Evolutionary conservation across 2,113 vertebrate genomes (phyloP), one percentile per base, ranked within the genome.

Genomic region (Chiloscyllium plagiosum): DNA sequence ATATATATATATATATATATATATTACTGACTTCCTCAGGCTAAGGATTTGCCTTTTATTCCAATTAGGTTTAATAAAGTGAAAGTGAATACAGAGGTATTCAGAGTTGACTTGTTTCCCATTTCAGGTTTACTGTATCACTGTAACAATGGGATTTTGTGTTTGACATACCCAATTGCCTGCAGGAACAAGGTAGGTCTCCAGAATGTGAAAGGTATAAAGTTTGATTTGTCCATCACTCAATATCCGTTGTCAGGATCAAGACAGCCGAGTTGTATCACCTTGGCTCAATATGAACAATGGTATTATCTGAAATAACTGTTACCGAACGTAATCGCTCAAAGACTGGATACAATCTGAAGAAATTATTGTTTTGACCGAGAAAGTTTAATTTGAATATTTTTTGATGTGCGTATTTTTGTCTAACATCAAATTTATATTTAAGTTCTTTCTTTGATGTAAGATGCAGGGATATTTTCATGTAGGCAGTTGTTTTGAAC

Each of bases 161-260:
- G 61, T 65, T 68, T 93, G 56, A 93, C n/a, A 93, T 68, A 26
- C 56, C 19, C 56, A 68, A 50, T 69, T 94, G 92, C 92, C 37
- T 70, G 66, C 61, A 37, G 89, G 52, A 66, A 37, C 61, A 56
- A n/a, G 52, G 52, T 19, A 65, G 17, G 61, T 19, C 50, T 94
- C 92, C n/a, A 68, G n/a, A 66, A 94, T 69, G 65, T 69, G 65
- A 66, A 69, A 94, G 33, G 37, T 22, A 69, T 24, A 8, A 47
- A 47, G 66, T 69, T 66, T 94, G 92, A 94, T 69, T 47, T 94
- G 92, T 94, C n/a, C 24, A 65, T 37, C 61, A 94, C n/a, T 69
- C 20, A 68, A 20, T 68, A 94, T 69, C 42, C 3, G 22, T 94
- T 94, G 92, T 94, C 37, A 94, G 92, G 92, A n/a, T 68, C 26